A percentile compares a stretch with the other conserved stretches of the same genome.
phyloP scores from a whole-genome alignment of 1,140 invertebrate genomes.

The Micrasema minimum region DNA sequence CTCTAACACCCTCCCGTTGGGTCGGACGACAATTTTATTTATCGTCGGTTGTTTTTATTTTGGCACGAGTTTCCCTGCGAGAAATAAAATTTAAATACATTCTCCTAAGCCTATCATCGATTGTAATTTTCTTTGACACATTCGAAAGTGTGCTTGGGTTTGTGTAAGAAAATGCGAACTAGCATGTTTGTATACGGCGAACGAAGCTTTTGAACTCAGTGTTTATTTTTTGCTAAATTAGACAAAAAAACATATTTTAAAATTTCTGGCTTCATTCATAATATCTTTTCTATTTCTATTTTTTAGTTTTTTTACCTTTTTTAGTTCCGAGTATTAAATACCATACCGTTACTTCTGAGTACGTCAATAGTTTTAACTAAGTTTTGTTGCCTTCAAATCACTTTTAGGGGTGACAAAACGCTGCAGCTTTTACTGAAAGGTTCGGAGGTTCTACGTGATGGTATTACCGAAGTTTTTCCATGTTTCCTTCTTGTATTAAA shows the following conservation, averaged over 20 bases:
- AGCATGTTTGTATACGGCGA: too few species aligned
- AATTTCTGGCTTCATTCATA: too few species aligned
- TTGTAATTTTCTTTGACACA: conserved; percentile 23
- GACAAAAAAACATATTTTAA: too few species aligned
- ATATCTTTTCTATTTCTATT: too few species aligned
- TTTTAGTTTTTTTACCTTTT: too few species aligned
- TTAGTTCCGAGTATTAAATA: too few species aligned
- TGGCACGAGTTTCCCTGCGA: background rate
- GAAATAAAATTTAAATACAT: conserved; percentile 30
- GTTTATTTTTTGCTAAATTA: too few species aligned
- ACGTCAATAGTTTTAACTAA: too few species aligned
- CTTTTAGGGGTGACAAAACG: conserved; percentile 42
- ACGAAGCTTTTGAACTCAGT: too few species aligned
- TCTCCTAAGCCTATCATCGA: conserved; percentile 28
- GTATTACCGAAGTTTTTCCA: conserved; percentile 28
- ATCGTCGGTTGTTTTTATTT: conserved; percentile 17
- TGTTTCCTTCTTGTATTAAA: conserved; percentile 1
- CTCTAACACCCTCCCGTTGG: background rate
- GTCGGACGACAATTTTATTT: conserved; percentile 1
- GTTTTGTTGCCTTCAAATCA: conserved; percentile 15
- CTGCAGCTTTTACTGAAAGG: conserved; percentile 10
- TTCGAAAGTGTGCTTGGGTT: conserved; percentile 10
- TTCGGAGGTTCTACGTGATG: conserved; percentile 27
- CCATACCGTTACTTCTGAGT: too few species aligned
- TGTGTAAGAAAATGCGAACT: background rate